These are phyloP conservation scores for Ligdia adustata DNA, from an alignment of 2,888 invertebrate species.

Conservation along the genomic window DNA sequence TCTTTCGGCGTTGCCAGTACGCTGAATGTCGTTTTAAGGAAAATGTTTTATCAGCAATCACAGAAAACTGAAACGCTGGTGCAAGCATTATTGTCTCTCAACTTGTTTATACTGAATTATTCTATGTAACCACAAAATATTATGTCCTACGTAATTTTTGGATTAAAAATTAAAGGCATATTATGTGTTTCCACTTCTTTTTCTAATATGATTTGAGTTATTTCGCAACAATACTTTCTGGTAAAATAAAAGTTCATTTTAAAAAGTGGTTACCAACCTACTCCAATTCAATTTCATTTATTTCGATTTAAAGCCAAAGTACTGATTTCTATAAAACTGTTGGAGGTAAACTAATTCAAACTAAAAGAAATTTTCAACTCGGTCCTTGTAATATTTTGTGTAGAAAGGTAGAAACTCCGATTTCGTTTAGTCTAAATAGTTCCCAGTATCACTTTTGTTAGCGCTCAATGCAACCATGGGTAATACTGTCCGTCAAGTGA, in stretches of 20 bases:
- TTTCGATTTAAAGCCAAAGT: too few species aligned
- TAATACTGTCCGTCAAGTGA: too few species aligned
- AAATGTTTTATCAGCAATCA: slow-evolving; percentile 66
- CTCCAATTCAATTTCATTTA: not conserved
- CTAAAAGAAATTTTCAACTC: too few species aligned
- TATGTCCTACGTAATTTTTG: slow-evolving; percentile 81
- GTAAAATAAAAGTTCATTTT: not conserved
- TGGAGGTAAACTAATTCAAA: too few species aligned
- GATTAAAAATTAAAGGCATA: slow-evolving; percentile 72
- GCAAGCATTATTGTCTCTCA: slow-evolving; percentile 69
- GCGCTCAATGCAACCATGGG: too few species aligned
- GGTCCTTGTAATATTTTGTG: too few species aligned
- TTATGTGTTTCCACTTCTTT: slow-evolving; percentile 16
- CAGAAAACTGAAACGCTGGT: slow-evolving; percentile 63
- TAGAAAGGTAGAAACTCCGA: too few species aligned
- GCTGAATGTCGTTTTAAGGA: slow-evolving; percentile 61
- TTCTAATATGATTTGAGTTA: not conserved
- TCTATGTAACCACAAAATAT: slow-evolving; percentile 82
- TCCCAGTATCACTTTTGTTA: too few species aligned
- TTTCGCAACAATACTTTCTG: too few species aligned
- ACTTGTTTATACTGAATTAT: slow-evolving; percentile 80
- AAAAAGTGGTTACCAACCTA: not conserved
- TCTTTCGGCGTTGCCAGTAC: slow-evolving; percentile 54
- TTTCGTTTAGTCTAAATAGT: too few species aligned
- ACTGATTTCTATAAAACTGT: too few species aligned